Conservation (phyloP, 2,797 vertebrate genomes). For the Myripristis jacobus region DNA sequence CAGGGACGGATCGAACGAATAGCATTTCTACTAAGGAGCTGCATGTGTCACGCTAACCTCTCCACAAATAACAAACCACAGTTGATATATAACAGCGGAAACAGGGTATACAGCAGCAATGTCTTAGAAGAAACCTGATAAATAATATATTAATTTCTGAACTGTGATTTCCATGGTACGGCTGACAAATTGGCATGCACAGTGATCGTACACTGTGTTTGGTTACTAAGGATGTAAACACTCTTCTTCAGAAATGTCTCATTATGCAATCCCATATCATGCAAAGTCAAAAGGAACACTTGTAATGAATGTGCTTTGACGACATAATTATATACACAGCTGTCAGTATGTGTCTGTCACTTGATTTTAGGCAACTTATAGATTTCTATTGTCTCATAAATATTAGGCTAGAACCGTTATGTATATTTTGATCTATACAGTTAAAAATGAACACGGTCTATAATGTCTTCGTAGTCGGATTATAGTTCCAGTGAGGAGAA, state of each 20-base stretch:
- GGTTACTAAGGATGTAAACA: slow-evolving; percentile 4
- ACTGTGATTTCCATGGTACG: background rate
- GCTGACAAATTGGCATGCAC: background rate
- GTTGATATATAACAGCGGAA: no score
- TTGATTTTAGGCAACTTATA: no score
- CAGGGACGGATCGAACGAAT: background rate
- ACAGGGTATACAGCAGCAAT: no score
- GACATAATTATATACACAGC: no score
- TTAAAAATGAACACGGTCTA: no score
- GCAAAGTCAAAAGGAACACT: background rate
- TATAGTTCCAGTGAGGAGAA: background rate
- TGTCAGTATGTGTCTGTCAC: no score
- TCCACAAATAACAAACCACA: no score
- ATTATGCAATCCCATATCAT: background rate
- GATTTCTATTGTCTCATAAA: no score
- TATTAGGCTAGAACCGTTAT: no score
- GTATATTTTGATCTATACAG: no score
- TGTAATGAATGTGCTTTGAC: no score
- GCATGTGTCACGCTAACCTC: no score
- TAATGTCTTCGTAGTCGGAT: background rate
- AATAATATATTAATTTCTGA: background rate
- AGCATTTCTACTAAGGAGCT: background rate
- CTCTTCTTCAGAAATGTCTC: background rate
- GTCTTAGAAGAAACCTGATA: background rate
- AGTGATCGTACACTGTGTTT: background rate